Percentiles rank a stretch among this genome's conserved stretches.
Evolutionary conservation across 2,888 invertebrate genomes (phyloP).

Genomic region (Synergus gifuensis): DNA sequence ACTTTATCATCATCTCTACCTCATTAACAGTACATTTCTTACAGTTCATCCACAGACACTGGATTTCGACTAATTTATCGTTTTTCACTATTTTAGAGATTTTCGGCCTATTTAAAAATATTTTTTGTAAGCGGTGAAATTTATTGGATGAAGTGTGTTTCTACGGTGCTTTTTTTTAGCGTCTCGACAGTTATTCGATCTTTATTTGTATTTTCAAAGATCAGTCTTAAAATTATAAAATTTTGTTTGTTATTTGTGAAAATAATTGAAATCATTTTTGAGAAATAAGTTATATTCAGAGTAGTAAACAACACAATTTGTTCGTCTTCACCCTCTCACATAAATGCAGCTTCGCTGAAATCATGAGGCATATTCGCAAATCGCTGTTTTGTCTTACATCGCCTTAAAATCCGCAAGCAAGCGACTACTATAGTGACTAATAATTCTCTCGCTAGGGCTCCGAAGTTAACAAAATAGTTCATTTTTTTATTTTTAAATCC

Average conservation of each 20-base stretch:
- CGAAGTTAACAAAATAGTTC: conserved; percentile 24
- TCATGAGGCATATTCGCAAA: conserved; percentile 15
- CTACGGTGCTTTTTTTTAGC: background rate
- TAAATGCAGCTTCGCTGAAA: conserved; percentile 13
- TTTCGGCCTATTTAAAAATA: background rate
- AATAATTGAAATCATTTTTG: background rate
- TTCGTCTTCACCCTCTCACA: background rate
- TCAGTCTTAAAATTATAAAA: background rate
- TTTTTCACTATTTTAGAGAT: background rate
- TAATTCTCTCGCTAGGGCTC: conserved; percentile 40
- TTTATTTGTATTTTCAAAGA: no score
- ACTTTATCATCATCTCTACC: background rate
- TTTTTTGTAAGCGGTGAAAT: background rate
- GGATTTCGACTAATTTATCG: background rate
- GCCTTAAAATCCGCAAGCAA: conserved; percentile 14
- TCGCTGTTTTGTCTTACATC: conserved; percentile 11
- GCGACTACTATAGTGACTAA: conserved; percentile 28
- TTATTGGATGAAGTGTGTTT: background rate
- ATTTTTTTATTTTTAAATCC: conserved; percentile 20
- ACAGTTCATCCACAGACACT: background rate
- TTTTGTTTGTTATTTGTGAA: no score
- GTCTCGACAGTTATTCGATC: no score
- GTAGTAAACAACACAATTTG: background rate
- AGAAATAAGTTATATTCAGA: background rate
- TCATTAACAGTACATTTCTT: background rate